Conservation (phyloP, 2,113 vertebrate genomes). For the Piaya cayana region DNA sequence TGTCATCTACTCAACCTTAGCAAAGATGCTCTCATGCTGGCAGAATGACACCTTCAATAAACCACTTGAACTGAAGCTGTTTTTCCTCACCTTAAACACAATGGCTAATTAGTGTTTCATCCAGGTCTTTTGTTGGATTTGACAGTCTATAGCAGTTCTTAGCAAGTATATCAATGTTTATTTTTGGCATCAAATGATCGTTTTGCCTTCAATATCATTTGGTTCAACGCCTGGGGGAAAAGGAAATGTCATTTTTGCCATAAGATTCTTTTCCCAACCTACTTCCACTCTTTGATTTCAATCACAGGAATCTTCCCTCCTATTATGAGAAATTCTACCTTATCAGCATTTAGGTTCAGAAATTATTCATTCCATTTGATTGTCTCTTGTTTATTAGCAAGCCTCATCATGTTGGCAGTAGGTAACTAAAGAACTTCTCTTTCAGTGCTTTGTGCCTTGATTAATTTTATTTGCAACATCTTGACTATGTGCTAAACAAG, state of each 20-base stretch:
- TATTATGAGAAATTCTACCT: not conserved
- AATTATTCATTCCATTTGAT: not conserved
- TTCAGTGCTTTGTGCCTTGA: not conserved
- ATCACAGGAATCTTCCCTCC: not conserved
- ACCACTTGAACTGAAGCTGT: not conserved
- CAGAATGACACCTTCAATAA: not conserved
- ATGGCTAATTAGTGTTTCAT: not conserved
- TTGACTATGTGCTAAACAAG: not conserved
- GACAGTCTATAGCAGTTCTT: not conserved
- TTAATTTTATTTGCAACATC: not conserved
- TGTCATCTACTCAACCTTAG: not conserved
- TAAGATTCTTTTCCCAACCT: accelerated
- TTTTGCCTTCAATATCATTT: not conserved
- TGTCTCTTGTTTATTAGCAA: not conserved
- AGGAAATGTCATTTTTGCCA: not conserved
- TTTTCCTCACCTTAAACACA: not conserved
- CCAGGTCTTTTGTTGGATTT: not conserved
- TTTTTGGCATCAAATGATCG: not conserved
- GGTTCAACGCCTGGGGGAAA: not conserved
- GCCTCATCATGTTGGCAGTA: accelerated
- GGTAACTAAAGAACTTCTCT: not conserved
- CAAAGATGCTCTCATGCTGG: not conserved
- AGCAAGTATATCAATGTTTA: not conserved
- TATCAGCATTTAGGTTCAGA: not conserved
- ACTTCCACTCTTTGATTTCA: not conserved